Base-by-base conservation (phyloP, 2,888 invertebrate genomes). In the Leuctra nigra region DNA sequence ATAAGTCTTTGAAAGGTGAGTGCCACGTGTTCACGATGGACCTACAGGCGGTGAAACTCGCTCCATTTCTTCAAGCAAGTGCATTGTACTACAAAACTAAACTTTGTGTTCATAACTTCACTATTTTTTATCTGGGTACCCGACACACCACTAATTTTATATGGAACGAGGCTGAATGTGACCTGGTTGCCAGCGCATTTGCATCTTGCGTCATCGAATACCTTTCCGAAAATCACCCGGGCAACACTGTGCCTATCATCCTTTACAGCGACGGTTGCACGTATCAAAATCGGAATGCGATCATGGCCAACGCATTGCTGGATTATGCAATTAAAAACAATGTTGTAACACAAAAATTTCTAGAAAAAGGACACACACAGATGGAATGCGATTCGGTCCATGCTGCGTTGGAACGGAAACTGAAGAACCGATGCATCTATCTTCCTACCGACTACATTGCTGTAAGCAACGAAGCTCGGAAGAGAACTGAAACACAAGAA, bases 301-400 rank as follows among this genome's bases (percentile, higher is more conserved):
- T 59, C n/a, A 20, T 68, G 53, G 60, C 67, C 1, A 66, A 64
- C 58, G 66, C 68, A 11, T 57, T 69, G 29, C 57, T 66, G 20
- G 48, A 63, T 22, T 63, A 64, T 38, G 55, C 66, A 16, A 55
- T 62, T 36, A 54, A 62, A 53, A 53, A 63, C 18, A 61, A 61
- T n/a, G 57, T 62, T 18, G 25, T 47, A 2, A 22, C 13, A 4
- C 46, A 46, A 46, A 46, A 46, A 13, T 46, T 13, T 46, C n/a
- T 46, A 2, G 23, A 23, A 11, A 46, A 46, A n/a, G 46, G 46
- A 4, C 46, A 46, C 22, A 46, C 46, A 2, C 46, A 46, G 29
- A 47, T 47, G 47, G 67, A 69, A 57, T 65, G 64, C 22, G 70
- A 71, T 58, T 68, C 67, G 1, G 67, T 69, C 1, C 70, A 72